Conservation (phyloP, 2,888 invertebrate species). For the Drepanosiphum platanoidis region DNA sequence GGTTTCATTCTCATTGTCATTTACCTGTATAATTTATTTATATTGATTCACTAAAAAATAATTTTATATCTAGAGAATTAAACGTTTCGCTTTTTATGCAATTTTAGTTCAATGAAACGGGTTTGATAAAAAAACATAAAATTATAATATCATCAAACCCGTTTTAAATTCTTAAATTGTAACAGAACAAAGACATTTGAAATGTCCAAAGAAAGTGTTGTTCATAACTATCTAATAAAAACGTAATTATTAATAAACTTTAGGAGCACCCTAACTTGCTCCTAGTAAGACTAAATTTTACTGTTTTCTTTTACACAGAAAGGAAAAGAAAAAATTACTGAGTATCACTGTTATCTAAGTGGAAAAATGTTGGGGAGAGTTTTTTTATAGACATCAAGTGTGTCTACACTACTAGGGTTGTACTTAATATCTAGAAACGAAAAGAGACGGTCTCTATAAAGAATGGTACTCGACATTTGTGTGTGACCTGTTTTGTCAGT, state of each 20-base stretch:
- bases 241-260: background rate
- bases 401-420: constrained; percentile 31
- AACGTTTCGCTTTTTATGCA: too few relatives aligned
- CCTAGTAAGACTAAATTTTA: background rate
- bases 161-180: too few relatives aligned
- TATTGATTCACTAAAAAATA: background rate
- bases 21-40: background rate
- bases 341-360: background rate
- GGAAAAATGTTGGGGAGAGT: constrained; percentile 4
- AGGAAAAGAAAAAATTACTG: constrained; percentile 1
- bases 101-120: background rate
- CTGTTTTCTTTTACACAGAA: background rate
- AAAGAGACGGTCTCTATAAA: constrained; percentile 10
- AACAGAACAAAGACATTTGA: too few relatives aligned
- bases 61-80: too few relatives aligned
- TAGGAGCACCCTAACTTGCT: background rate
- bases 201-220: background rate
- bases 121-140: background rate
- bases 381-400: constrained; percentile 27
- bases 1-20: background rate
- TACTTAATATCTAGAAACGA: constrained; percentile 11
- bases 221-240: too few relatives aligned
- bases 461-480: constrained; percentile 35
- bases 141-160: background rate
- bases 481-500: constrained; percentile 30